Conservation (phyloP, 2,113 vertebrate species). For the Callospermophilus lateralis region DNA sequence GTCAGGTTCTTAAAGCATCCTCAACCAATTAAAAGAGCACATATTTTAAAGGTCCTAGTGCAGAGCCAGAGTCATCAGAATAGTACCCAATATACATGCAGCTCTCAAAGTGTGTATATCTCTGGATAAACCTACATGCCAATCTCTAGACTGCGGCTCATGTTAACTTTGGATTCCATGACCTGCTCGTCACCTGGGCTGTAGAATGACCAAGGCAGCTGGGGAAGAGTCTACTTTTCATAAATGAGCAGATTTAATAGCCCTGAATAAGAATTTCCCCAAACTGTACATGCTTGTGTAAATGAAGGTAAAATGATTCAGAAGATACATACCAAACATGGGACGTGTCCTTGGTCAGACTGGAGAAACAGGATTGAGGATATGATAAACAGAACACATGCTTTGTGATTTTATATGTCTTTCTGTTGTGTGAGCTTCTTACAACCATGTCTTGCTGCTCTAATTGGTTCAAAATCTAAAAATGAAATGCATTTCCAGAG, state of each 20-base stretch:
- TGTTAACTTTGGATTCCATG: not conserved
- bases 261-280: not conserved
- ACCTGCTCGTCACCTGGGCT: not conserved
- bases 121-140: not conserved
- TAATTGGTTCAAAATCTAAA: not conserved
- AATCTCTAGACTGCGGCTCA: not conserved
- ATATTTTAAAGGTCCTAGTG: not conserved
- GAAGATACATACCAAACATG: not conserved
- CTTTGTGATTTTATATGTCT: not conserved
- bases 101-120: not conserved
- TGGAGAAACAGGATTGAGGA: not conserved
- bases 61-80: not conserved
- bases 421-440: not conserved
- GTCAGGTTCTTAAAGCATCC: not conserved
- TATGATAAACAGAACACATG: not conserved
- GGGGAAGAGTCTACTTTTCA: too few relatives aligned
- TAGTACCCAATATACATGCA: not conserved
- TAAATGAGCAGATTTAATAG: not conserved
- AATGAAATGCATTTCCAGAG: slow-evolving; percentile 14
- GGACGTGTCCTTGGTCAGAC: accelerated
- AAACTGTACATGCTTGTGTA: not conserved
- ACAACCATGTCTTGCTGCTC: not conserved
- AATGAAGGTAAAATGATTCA: not conserved
- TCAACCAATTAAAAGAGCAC: not conserved
- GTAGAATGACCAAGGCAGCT: not conserved